phyloP scores from a whole-genome alignment of 2,113 vertebrate species.

The Miniopterus natalensis region DNA sequence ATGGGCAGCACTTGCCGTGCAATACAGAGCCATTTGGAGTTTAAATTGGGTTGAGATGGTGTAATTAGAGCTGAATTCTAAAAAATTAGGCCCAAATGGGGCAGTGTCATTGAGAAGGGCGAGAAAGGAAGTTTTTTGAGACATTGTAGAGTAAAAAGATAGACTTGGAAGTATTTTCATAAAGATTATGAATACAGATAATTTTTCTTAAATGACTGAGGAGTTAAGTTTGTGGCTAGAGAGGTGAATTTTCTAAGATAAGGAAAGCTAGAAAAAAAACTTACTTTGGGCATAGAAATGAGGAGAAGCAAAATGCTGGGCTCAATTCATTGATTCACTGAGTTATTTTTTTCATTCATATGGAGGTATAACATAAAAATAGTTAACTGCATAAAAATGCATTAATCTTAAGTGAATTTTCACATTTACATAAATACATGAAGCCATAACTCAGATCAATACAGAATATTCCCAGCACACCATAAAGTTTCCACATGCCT shows the following conservation, averaged over 20 bases:
- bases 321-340: background rate
- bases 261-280: background rate
- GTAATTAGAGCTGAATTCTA: slow-evolving; percentile 55
- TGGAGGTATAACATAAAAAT: background rate
- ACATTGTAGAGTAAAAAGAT: background rate
- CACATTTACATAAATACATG: background rate
- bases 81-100: background rate
- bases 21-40: background rate
- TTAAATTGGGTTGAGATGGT: slow-evolving; percentile 25
- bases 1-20: slow-evolving; percentile 5
- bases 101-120: background rate
- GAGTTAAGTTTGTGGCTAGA: background rate
- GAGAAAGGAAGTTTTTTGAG: background rate
- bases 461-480: background rate
- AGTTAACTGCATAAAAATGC: background rate
- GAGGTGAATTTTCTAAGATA: background rate
- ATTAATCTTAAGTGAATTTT: slow-evolving; percentile 53
- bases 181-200: background rate
- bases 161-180: background rate
- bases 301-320: background rate
- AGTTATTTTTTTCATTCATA: background rate
- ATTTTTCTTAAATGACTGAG: background rate
- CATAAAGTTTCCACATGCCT: background rate
- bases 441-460: background rate
- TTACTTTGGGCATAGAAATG: background rate